phyloP scores from a whole-genome alignment of 2,888 invertebrate genomes.

The Tyria jacobaeae region DNA sequence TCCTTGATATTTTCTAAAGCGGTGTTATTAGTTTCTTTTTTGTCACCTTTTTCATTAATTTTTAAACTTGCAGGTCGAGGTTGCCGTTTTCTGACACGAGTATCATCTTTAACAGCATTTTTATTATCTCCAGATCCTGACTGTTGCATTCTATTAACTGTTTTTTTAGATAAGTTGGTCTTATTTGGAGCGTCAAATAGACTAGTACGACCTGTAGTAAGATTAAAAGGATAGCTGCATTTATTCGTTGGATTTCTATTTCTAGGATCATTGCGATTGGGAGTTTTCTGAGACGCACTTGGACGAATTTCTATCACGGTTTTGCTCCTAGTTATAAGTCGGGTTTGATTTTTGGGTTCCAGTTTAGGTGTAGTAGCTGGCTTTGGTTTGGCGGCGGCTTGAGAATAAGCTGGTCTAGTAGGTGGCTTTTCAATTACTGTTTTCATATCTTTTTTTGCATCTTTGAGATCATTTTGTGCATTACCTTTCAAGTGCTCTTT shows the following conservation, averaged over 20 bases:
- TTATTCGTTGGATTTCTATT: slow-evolving; percentile 72
- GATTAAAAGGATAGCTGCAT: slow-evolving; percentile 83
- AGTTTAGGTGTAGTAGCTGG: slow-evolving; percentile 61
- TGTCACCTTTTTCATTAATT: slow-evolving; percentile 69
- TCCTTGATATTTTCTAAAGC: slow-evolving; percentile 71
- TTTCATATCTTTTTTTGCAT: slow-evolving; percentile 60
- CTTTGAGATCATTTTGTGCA: slow-evolving; percentile 58
- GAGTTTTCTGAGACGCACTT: slow-evolving; percentile 57
- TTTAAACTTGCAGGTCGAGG: slow-evolving; percentile 71
- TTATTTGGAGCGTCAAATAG: slow-evolving; percentile 74
- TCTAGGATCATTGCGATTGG: slow-evolving; percentile 65
- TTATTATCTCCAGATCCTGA: slow-evolving; percentile 73
- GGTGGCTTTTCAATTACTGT: slow-evolving; percentile 58
- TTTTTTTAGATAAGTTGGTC: slow-evolving; percentile 48
- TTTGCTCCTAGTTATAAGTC: slow-evolving; percentile 73
- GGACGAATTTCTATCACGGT: slow-evolving; percentile 80
- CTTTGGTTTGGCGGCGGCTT: slow-evolving; percentile 84
- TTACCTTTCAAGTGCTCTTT: slow-evolving; percentile 35
- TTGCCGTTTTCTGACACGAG: slow-evolving; percentile 66
- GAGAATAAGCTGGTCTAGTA: slow-evolving; percentile 79
- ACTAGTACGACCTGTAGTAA: slow-evolving; percentile 80
- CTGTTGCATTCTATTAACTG: slow-evolving; percentile 57
- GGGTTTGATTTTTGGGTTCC: slow-evolving; percentile 69
- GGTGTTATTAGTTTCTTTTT: slow-evolving; percentile 60
- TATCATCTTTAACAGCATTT: slow-evolving; percentile 60